Conservation (phyloP, 53 echinoderm and acorn worm genomes). For the Holothuria scabra region DNA sequence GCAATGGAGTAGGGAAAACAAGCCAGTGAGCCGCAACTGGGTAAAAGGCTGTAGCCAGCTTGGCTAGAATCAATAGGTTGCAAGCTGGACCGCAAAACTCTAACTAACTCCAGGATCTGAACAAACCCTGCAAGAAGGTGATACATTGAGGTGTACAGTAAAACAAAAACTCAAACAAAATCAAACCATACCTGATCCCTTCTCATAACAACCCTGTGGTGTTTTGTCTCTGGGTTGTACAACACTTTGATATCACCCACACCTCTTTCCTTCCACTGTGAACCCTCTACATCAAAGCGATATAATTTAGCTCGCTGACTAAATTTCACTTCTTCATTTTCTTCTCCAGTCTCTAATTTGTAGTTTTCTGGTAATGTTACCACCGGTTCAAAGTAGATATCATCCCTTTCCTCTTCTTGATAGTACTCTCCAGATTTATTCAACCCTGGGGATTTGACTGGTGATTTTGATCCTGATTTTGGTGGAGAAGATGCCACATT, state of each 20-base stretch:
- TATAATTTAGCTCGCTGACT: slow-evolving; percentile 86
- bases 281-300: slow-evolving; percentile 68
- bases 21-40: too few relatives aligned
- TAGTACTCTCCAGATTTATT: slow-evolving; percentile 61
- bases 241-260: slow-evolving; percentile 90
- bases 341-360: slow-evolving; percentile 79
- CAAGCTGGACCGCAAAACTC: too few relatives aligned
- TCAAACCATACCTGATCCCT: slow-evolving; percentile 77
- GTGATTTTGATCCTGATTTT: slow-evolving; percentile 37
- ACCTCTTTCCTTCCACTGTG: slow-evolving; percentile 95
- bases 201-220: slow-evolving; percentile 87
- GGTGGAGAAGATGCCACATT: slow-evolving; percentile 53
- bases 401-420: slow-evolving; percentile 65
- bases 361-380: slow-evolving; percentile 80
- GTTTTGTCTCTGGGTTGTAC: slow-evolving; percentile 52
- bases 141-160: too few relatives aligned
- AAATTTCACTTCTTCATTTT: slow-evolving; percentile 79
- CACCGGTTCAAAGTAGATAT: slow-evolving; percentile 93
- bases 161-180: neutral
- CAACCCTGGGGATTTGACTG: slow-evolving; percentile 59
- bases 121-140: too few relatives aligned
- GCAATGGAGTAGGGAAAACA: too few relatives aligned
- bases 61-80: too few relatives aligned
- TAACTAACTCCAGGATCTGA: too few relatives aligned
- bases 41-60: too few relatives aligned